Conservation (phyloP, 1,140 invertebrate species). For the Drosophila asahinai region DNA sequence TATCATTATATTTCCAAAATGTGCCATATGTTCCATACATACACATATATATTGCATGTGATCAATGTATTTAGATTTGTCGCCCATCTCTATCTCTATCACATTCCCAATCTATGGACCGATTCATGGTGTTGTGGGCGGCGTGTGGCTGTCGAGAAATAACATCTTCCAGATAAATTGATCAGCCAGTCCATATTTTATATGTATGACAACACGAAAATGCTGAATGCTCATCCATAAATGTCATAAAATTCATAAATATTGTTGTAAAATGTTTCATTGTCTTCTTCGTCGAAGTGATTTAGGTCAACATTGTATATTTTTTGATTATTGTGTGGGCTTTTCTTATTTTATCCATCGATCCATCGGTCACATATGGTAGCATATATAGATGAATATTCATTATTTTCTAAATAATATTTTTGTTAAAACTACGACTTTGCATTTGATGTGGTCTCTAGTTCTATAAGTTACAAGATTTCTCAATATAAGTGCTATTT, state of each 20-base stretch:
- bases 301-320: slow-evolving; percentile 25
- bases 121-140: slow-evolving; percentile 29
- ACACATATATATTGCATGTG: slow-evolving; percentile 27
- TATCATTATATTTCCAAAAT: slow-evolving; percentile 6
- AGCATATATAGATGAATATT: not conserved
- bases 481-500: not conserved
- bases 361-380: slow-evolving; percentile 1
- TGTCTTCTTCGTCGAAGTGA: slow-evolving; percentile 39
- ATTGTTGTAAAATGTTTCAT: slow-evolving; percentile 50
- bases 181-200: slow-evolving; percentile 63
- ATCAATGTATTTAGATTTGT: slow-evolving; percentile 7
- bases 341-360: slow-evolving; percentile 23
- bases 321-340: slow-evolving; percentile 28
- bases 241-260: slow-evolving; percentile 72
- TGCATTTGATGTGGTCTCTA: not conserved
- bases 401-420: not conserved
- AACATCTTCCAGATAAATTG: slow-evolving; percentile 57
- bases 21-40: not conserved
- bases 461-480: not conserved
- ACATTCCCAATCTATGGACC: slow-evolving; percentile 8
- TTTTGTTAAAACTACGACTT: not conserved
- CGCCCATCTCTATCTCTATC: not conserved
- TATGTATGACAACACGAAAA: slow-evolving; percentile 46
- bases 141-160: slow-evolving; percentile 9
- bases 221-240: slow-evolving; percentile 61